Evolutionary conservation across 2,113 vertebrate genomes (phyloP), one percentile per base, ranked within the genome.

Genomic region (Hirundichthys speculiger): DNA sequence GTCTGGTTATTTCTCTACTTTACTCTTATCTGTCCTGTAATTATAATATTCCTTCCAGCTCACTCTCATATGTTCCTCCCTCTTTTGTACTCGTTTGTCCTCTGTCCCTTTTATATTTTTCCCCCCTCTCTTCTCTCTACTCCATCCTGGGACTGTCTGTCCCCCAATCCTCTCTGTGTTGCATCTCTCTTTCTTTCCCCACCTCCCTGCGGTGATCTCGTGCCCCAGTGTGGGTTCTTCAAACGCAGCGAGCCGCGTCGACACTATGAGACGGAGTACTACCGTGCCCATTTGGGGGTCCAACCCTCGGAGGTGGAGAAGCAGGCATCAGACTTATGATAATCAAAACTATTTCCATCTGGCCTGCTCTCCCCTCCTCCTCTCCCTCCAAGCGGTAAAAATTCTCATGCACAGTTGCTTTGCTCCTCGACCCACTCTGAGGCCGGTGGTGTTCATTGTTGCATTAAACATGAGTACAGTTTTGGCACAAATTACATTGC

Each of bases 191-290:
- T 39, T 48, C 16, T 55, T 58, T 18, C 18, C 24, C 18, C n/a
- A 21, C 50, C 46, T 13, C 50, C 45, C 66, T 30, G 15, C 51
- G 52, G 48, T 59, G 21, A 52, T 82, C 48, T 65, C 49, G 63
- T 38, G 64, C 51, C 70, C 63, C 92, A 96, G 95, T 97, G 95
- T 80, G 95, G 95, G 73, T 97, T 98, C 92, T 97, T 97, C 93
- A 93, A 89, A 75, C 92, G 92, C 86, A 92, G 90, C 18, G 90
- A 92, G 83, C 89, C 56, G 58, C 87, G 87, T 49, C 89, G 73
- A 30, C 90, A 93, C 64, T 95, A 94, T 69, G 88, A 95, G 52
- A 91, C 95, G 61, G 95, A 94, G 82, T 98, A 92, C 90, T 93
- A 96, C 87, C 92, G 84, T 14, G 96, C 96, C 67, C 93, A 88